Evolutionary conservation across 1,140 invertebrate genomes (phyloP).

Genomic region (Hyposmocoma kahamanoa): DNA sequence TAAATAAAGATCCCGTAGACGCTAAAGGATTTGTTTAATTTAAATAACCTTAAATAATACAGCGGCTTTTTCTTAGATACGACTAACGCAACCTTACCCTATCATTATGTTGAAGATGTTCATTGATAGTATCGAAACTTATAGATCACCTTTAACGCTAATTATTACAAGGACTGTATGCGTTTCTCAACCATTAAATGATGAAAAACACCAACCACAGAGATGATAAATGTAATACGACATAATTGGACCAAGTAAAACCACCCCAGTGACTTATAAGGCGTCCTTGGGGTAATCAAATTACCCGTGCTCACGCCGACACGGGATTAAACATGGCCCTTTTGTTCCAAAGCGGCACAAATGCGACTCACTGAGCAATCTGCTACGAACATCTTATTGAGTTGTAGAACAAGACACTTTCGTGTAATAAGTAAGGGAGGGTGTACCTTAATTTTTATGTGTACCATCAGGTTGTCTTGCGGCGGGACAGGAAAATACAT

Average conservation of each 20-base stretch:
- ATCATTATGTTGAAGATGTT: neutral
- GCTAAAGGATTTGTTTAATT: too few relatives aligned
- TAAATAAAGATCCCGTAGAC: too few relatives aligned
- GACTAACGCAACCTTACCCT: too few relatives aligned
- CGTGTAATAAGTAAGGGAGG: too few relatives aligned
- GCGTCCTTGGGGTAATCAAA: slow-evolving; percentile 10
- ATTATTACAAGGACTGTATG: neutral
- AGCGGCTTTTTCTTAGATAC: too few relatives aligned
- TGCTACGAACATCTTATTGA: neutral
- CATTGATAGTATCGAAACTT: neutral
- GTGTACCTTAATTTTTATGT: too few relatives aligned
- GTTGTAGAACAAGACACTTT: too few relatives aligned
- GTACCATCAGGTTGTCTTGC: too few relatives aligned
- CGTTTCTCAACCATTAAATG: neutral
- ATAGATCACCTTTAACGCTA: neutral
- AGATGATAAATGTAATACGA: neutral
- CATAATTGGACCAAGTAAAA: neutral
- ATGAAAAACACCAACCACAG: neutral
- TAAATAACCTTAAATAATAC: too few relatives aligned
- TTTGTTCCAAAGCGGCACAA: slow-evolving; percentile 4
- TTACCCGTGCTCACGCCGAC: slow-evolving; percentile 6
- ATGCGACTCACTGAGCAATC: neutral
- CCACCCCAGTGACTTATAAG: neutral
- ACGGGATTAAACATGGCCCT: slow-evolving; percentile 4
- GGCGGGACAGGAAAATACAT: too few relatives aligned